Conservation (phyloP, 2,888 invertebrate species). For the Onthophagus sagittarius region DNA sequence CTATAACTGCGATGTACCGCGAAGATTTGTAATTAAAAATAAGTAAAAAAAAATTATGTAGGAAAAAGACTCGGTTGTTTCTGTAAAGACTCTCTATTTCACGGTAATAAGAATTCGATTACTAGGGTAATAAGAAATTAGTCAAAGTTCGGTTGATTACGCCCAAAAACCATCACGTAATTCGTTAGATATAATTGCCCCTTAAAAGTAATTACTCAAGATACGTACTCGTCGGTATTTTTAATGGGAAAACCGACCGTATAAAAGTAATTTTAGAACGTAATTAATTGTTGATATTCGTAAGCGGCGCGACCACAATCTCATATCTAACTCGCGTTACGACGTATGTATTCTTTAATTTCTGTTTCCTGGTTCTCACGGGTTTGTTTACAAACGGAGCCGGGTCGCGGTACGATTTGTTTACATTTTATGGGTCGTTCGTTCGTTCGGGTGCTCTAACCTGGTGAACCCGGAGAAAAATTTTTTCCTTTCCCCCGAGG, state of each 20-base stretch:
- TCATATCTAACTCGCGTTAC: not conserved
- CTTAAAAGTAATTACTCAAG: too few relatives aligned
- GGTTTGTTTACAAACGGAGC: not conserved
- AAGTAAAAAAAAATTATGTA: not conserved
- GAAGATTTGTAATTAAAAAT: not conserved
- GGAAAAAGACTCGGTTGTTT: not conserved
- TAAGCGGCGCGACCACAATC: too few relatives aligned
- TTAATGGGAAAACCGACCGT: too few relatives aligned
- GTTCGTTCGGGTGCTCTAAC: not conserved
- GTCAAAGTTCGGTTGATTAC: not conserved
- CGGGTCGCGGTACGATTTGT: not conserved
- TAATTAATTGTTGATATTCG: too few relatives aligned
- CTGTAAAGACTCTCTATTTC: not conserved
- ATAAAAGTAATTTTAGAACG: too few relatives aligned
- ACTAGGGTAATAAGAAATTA: not conserved
- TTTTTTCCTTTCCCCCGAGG: not conserved
- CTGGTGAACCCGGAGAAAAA: not conserved
- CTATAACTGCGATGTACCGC: not conserved
- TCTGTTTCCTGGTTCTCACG: not conserved
- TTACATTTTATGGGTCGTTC: not conserved
- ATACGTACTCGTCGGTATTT: too few relatives aligned
- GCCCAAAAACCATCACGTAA: too few relatives aligned
- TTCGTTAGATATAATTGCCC: too few relatives aligned
- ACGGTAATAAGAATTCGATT: not conserved
- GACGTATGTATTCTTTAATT: not conserved